Conservation (phyloP, 2,113 vertebrate genomes). For the Microcebus jonahi region DNA sequence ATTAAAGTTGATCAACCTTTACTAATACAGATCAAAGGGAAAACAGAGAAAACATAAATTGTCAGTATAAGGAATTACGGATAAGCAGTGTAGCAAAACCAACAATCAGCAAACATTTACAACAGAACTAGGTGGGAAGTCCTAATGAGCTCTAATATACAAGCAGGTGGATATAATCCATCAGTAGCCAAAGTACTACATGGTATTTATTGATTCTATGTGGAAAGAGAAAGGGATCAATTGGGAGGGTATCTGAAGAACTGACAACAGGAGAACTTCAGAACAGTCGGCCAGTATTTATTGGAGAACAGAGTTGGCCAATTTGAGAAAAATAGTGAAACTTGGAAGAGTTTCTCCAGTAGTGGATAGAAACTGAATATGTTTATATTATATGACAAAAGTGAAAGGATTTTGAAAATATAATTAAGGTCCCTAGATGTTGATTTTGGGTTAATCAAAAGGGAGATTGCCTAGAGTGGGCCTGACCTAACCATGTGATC, state of each 20-base stretch:
- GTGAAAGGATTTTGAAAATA: not conserved
- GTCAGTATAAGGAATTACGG: not conserved
- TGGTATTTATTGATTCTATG: not conserved
- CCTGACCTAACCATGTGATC: not conserved
- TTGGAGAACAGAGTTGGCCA: not conserved
- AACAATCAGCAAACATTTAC: not conserved
- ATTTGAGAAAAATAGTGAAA: not conserved
- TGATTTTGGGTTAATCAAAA: not conserved
- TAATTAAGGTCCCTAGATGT: not conserved
- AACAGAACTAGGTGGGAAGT: not conserved
- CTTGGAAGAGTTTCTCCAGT: not conserved
- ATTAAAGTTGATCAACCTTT: not conserved
- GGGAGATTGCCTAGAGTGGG: not conserved
- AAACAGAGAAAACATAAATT: not conserved
- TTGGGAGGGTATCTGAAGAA: not conserved
- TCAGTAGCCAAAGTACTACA: not conserved
- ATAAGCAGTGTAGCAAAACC: not conserved
- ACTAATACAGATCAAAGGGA: not conserved
- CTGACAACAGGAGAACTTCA: not conserved
- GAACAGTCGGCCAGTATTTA: not conserved
- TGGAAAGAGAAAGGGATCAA: not conserved
- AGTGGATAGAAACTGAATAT: not conserved
- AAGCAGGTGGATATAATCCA: not conserved
- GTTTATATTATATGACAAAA: not conserved
- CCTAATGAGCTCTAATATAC: not conserved